phyloP scores from a whole-genome alignment of 2,888 invertebrate species.

The Polymixis flavicincta region DNA sequence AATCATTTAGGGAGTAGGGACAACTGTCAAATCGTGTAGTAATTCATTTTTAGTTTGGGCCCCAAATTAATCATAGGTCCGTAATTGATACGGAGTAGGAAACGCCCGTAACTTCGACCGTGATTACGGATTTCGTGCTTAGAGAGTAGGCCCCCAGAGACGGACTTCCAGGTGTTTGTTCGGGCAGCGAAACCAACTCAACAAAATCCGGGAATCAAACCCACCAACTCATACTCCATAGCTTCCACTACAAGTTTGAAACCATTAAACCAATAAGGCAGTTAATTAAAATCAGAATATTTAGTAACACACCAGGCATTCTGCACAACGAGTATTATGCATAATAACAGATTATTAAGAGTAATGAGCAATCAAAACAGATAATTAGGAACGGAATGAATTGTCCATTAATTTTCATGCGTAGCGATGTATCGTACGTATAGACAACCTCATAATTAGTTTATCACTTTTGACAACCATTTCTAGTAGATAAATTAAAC shows the following conservation, averaged over 20 bases:
- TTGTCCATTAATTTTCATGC: constrained; percentile 41
- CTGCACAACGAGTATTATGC: neutral
- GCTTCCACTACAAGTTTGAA: neutral
- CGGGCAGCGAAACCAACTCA: neutral
- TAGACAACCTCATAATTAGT: neutral
- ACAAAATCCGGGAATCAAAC: neutral
- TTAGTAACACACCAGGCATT: neutral
- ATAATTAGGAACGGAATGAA: constrained; percentile 43
- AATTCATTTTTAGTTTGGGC: no score
- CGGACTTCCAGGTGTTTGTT: no score
- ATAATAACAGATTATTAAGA: constrained; percentile 28
- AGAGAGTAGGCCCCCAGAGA: no score
- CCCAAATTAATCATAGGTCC: no score
- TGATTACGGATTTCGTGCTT: no score
- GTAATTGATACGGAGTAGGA: no score
- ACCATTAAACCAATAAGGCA: constrained; percentile 10
- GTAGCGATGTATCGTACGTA: constrained; percentile 1
- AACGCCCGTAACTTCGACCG: no score
- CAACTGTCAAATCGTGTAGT: no score
- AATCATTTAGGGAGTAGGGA: no score
- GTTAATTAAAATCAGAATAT: constrained; percentile 21
- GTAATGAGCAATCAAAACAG: constrained; percentile 51
- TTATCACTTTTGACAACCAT: neutral
- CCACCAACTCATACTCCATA: neutral
- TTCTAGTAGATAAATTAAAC: neutral